Evolutionary conservation across 2,797 vertebrate genomes (phyloP), one percentile per base, ranked within the genome.

Genomic region (Pangasius macronema): DNA sequence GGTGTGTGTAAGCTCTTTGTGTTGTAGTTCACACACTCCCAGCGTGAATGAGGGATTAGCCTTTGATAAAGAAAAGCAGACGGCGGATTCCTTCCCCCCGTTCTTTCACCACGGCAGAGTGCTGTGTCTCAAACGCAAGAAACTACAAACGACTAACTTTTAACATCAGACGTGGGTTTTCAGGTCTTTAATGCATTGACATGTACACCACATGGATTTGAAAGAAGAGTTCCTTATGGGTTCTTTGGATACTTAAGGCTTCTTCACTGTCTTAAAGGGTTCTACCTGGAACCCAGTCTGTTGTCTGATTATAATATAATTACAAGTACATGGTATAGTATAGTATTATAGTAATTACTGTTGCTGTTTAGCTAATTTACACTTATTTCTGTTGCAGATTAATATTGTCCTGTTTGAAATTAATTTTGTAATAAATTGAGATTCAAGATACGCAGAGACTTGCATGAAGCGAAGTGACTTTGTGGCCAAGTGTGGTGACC

Each of bases 1-100:
- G 91, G 92, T 89, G 92, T 91, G 89, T 87, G 88, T 84, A 51
- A 76, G 59, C 89, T 92, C 90, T 92, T 91, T 94, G 93, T 94
- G 87, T 92, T 87, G 90, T 42, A 30, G 89, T 92, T 95, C 93
- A 93, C 93, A 92, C 90, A 91, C 91, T 91, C 88, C 85, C 91
- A 39, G 18, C 3, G 67, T 90, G 90, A 91, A 92, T 92, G 86
- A 76, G 88, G 91, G 89, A 92, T 94, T 93, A 93, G 87, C 80
- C 89, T 75, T 77, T 87, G 89, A 93, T 87, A 92, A 87, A 87
- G 57, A 88, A 30, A 55, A 90, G 51, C 68, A 18, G 85, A 68
- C 18, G 5, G 63, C 6, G 3, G 63, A 42, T 80, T 80, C n/a
- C 79, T 51, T 67, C 79, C 86, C 86, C 82, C 85, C 59, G 2